Conservation (phyloP, 2,797 vertebrate genomes). For the Amblyraja radiata region DNA sequence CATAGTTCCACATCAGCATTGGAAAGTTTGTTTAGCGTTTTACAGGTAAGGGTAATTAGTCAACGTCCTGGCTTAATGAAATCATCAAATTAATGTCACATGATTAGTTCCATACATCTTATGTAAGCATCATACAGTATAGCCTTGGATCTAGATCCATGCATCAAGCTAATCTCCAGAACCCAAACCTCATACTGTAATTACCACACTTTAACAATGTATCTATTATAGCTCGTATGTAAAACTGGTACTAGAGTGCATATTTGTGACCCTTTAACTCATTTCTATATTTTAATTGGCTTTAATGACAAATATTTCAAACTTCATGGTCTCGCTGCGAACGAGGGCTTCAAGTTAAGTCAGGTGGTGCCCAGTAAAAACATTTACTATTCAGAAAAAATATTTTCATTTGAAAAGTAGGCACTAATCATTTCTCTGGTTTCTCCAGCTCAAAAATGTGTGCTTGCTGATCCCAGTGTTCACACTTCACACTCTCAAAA, state of each 20-base stretch:
- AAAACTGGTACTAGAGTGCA: conserved; percentile 20
- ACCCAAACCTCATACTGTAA: neutral
- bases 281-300: conserved; percentile 27
- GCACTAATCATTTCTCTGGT: conserved; percentile 36
- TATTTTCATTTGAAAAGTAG: conserved; percentile 32
- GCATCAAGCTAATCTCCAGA: neutral
- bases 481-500: conserved; percentile 35
- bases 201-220: conserved; percentile 27
- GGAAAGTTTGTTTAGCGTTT: conserved; percentile 22
- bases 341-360: conserved; percentile 10
- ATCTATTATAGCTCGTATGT: neutral
- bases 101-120: conserved; percentile 13
- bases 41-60: conserved; percentile 18
- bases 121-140: neutral
- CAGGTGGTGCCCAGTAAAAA: conserved; percentile 34
- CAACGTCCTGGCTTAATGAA: conserved; percentile 3
- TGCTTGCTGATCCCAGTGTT: neutral
- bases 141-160: neutral
- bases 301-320: conserved; percentile 33
- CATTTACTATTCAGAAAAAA: conserved; percentile 34
- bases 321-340: conserved; percentile 22
- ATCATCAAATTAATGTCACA: conserved; percentile 21
- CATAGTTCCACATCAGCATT: neutral
- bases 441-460: conserved; percentile 13
- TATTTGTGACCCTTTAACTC: conserved; percentile 11